Base-by-base conservation (phyloP, 2,113 vertebrate genomes). In the Piaya cayana region DNA sequence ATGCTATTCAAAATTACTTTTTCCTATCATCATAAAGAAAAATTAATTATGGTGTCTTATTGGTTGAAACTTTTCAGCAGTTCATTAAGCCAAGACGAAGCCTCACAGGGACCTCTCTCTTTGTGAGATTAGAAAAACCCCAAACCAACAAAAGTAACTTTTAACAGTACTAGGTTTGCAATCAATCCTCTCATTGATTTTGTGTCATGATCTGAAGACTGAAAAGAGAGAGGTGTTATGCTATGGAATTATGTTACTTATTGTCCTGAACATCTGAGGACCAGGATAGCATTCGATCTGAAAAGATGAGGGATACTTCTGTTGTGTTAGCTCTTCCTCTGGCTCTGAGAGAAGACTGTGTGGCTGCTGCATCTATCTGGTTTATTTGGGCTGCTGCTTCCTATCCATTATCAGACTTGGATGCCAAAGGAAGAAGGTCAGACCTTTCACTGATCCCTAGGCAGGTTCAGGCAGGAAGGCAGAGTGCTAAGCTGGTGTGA, bases 311-410 rank as follows among this genome's bases (percentile, higher is more conserved):
- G 15, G 37, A 68, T 53, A 23, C 7, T 67, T 16, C 85, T 86
- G 45, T 23, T 80, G 10, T 65, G 42, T 17, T 25, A 27, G 18
- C 22, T 60, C n/a, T 79, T 79, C 20, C 49, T 59, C 55, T 20
- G 53, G 14, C 43, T 80, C 55, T 39, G 68, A 1, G 1, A 60
- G 34, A 45, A 82, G 30, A 27, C 70, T 36, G 18, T 14, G 34
- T 0, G 1, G 13, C 15, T 3, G 0, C 5, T 17, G 29, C n/a
- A 74, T 69, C 53, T 3, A 0, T 9, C 52, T 47, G 34, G 26
- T 59, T 75, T 17, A 4, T 25, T 21, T 3, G 3, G 8, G 25
- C 30, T 62, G 60, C 39, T 6, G 1, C 50, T 70, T 42, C 47
- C 59, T 39, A 32, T 26, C 17, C 30, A 8, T 0, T 0, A 25